These are phyloP conservation scores for Lucilia sericata DNA, from an alignment of 1,140 invertebrate genomes.

Conservation along the genomic window DNA sequence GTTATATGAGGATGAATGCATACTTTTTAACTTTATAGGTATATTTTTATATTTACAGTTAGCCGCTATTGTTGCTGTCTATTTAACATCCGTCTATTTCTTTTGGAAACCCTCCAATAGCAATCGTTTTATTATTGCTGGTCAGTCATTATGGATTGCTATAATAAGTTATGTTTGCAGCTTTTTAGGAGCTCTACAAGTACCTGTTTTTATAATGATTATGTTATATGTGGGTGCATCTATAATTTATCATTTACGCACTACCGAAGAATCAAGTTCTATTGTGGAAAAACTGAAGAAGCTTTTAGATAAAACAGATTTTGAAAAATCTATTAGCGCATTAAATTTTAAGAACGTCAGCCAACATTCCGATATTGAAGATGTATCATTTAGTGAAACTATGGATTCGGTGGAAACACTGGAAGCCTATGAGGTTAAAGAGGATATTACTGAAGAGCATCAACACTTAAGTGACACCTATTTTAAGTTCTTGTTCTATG, in stretches of 20 bases:
- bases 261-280: conserved; percentile 50
- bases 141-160: conserved; percentile 72
- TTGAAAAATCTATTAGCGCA: conserved; percentile 59
- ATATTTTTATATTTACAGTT: conserved; percentile 65
- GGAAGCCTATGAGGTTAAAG: conserved; percentile 47
- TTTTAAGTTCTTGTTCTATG: conserved; percentile 65
- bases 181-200: conserved; percentile 70
- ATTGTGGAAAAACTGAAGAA: conserved; percentile 57
- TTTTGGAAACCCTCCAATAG: conserved; percentile 73
- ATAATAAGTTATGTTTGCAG: conserved; percentile 73
- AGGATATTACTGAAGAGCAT: conserved; percentile 50
- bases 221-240: conserved; percentile 69
- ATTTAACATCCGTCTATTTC: conserved; percentile 70
- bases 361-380: conserved; percentile 59
- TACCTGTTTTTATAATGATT: conserved; percentile 69
- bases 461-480: conserved; percentile 55
- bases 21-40: not conserved
- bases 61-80: conserved; percentile 67
- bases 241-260: conserved; percentile 70
- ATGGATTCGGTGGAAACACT: conserved; percentile 60
- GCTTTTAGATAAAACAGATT: conserved; percentile 57
- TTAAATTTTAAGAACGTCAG: conserved; percentile 51
- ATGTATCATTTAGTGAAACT: conserved; percentile 62
- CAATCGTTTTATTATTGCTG: conserved; percentile 69
- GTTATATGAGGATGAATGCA: not conserved